These are phyloP conservation scores for Pollenia labialis DNA, from an alignment of 2,888 invertebrate genomes.

Conservation along the genomic window DNA sequence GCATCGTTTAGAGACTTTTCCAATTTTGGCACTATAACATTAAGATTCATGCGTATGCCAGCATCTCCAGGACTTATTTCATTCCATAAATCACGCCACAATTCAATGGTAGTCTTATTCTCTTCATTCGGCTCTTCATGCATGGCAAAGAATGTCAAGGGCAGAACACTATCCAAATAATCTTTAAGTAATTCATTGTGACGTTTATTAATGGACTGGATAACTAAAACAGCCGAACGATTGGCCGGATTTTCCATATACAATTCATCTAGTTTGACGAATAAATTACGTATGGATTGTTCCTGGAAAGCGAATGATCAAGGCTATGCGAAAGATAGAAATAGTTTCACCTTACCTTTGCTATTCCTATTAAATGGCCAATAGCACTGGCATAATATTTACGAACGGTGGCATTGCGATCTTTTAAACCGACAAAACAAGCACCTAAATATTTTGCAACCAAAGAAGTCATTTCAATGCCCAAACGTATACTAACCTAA, in stretches of 20 bases:
- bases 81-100: constrained; percentile 95
- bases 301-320: constrained; percentile 77
- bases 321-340: background rate
- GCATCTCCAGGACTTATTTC: constrained; percentile 95
- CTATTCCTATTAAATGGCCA: constrained; percentile 92
- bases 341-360: constrained; percentile 86
- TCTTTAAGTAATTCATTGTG: constrained; percentile 92
- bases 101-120: constrained; percentile 87
- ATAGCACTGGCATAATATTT: constrained; percentile 93
- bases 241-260: constrained; percentile 90
- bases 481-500: constrained; percentile 84
- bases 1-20: constrained; percentile 91
- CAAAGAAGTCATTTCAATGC: constrained; percentile 86
- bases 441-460: constrained; percentile 86
- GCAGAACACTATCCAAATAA: constrained; percentile 90
- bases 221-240: constrained; percentile 88
- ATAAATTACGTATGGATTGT: constrained; percentile 86
- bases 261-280: constrained; percentile 85
- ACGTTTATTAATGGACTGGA: constrained; percentile 92
- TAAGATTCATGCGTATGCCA: constrained; percentile 91
- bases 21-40: constrained; percentile 89
- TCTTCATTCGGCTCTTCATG: constrained; percentile 90
- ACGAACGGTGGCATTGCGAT: constrained; percentile 92
- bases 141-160: constrained; percentile 95
- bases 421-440: constrained; percentile 90